Percentiles rank a stretch among this genome's conserved stretches.
phyloP scores from a whole-genome alignment of 2,888 invertebrate species.

The Nomada goodeniana region DNA sequence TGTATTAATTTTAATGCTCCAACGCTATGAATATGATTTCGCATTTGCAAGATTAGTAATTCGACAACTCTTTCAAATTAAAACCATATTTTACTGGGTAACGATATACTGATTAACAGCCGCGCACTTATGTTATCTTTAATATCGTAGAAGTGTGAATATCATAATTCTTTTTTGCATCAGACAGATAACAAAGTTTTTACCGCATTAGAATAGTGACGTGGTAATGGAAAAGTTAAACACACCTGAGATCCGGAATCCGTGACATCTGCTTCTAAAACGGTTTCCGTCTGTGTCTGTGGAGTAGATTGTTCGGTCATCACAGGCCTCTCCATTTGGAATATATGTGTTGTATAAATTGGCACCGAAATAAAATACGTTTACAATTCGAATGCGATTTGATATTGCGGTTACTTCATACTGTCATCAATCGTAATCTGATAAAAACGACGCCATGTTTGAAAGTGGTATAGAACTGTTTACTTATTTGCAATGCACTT shows the following conservation, averaged over 20 bases:
- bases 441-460: constrained; percentile 57
- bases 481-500: constrained; percentile 24
- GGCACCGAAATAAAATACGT: background rate
- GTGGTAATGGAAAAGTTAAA: constrained; percentile 1
- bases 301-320: constrained; percentile 78
- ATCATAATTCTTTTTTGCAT: background rate
- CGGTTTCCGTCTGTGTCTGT: constrained; percentile 81
- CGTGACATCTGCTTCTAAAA: constrained; percentile 76
- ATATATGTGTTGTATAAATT: background rate
- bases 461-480: constrained; percentile 25
- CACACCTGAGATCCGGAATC: constrained; percentile 80
- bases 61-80: background rate
- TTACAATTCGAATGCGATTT: constrained; percentile 11
- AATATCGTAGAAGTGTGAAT: background rate
- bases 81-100: too few species aligned
- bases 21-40: background rate
- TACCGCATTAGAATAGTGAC: constrained; percentile 34
- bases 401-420: constrained; percentile 41
- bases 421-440: constrained; percentile 52
- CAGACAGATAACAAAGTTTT: background rate
- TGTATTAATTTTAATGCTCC: background rate
- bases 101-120: background rate
- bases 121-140: background rate
- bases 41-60: background rate
- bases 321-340: constrained; percentile 73